Conservation (phyloP, 2,797 vertebrate genomes). For the Nannoperca australis region DNA sequence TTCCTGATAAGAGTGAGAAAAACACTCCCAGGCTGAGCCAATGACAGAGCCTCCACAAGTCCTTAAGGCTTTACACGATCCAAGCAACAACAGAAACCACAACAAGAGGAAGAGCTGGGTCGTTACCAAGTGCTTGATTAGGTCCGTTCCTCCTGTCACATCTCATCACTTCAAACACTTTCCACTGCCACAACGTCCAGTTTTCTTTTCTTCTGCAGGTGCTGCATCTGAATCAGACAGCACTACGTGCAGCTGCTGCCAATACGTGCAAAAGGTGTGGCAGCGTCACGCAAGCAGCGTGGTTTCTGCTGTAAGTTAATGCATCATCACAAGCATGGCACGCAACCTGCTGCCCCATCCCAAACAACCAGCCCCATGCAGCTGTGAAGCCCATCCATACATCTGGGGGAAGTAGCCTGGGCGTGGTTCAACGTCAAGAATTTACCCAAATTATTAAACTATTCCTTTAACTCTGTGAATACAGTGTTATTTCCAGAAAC, state of each 20-base stretch:
- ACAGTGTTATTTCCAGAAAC: not conserved
- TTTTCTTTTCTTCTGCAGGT: conserved; percentile 41
- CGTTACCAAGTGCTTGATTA: not conserved
- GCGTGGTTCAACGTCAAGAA: not conserved
- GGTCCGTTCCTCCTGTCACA: not conserved
- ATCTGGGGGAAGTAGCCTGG: not conserved
- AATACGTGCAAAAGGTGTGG: not conserved
- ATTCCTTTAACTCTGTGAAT: not conserved
- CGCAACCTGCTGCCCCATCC: conserved; percentile 15
- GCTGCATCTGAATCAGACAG: conserved; percentile 45
- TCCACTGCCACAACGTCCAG: not conserved
- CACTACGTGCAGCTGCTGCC: not conserved
- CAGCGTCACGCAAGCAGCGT: not conserved
- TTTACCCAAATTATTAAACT: no score
- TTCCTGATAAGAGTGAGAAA: conserved; percentile 55
- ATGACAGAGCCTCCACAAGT: conserved; percentile 10
- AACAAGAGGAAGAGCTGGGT: not conserved
- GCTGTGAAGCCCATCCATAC: not conserved
- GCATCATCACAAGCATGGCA: conserved; percentile 20
- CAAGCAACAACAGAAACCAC: conserved; percentile 19
- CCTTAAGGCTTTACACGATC: conserved; percentile 8
- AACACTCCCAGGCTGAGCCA: conserved; percentile 29
- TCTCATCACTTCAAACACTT: conserved; percentile 29
- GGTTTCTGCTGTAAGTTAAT: conserved; percentile 6
- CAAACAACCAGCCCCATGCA: not conserved